Conservation (phyloP, 2,113 vertebrate species). For the Anthoscopus minutus region DNA sequence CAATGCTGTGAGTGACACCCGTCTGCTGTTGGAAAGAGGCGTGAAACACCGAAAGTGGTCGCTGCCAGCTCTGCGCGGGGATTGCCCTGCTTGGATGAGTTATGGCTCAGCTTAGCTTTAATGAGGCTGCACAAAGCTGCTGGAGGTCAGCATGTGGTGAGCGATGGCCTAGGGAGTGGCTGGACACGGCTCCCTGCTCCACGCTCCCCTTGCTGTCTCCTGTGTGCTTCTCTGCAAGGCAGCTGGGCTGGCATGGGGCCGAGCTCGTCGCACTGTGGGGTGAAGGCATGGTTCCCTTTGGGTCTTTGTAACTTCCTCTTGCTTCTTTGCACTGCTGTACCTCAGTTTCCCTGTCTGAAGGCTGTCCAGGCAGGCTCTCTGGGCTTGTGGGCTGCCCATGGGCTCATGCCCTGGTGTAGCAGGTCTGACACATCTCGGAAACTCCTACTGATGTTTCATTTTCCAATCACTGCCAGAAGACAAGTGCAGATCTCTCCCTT, state of each 20-base stretch:
- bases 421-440: background rate
- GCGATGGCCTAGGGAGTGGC: background rate
- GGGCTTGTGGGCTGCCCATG: too few species aligned
- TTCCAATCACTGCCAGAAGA: background rate
- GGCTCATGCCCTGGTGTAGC: background rate
- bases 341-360: background rate
- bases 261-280: rapidly evolving
- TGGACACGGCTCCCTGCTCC: background rate
- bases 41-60: background rate
- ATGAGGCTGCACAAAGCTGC: background rate
- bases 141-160: background rate
- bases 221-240: background rate
- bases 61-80: background rate
- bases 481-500: background rate
- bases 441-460: background rate
- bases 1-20: background rate
- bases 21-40: background rate
- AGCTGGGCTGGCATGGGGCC: background rate
- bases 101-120: background rate
- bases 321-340: background rate
- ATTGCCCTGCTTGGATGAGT: background rate
- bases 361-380: background rate
- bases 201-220: background rate
- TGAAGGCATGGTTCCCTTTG: too few species aligned
- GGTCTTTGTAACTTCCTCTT: background rate